Evolutionary conservation across 2,888 invertebrate genomes (phyloP), one percentile per base, ranked within the genome.

Genomic region (Sinhomidia bicolor): DNA sequence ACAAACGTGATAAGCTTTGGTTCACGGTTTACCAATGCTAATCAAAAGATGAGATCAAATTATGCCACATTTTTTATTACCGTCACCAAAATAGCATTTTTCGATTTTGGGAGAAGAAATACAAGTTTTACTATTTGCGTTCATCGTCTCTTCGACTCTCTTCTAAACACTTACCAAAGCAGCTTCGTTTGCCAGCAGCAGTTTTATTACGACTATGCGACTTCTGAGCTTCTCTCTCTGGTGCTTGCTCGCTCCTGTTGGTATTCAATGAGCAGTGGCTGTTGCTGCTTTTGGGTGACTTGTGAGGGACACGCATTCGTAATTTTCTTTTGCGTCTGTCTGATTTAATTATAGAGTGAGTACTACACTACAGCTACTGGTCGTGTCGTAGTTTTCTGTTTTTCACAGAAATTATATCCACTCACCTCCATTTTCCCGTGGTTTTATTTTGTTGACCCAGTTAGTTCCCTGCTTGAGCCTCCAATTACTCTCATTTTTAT

Each of bases 341-440:
- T 81, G 44, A 81, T 81, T 81, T 81, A 81, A 81, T 81, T 81
- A 81, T 60, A 81, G 62, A 60, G 44, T 44, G 41, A 44, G 17
- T 17, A 9, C 65, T 41, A 47, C 10, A 7, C 2, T 7, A 81
- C 47, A 81, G 26, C 62, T 44, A 81, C 80, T n/a, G n/a, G n/a
- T 81, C 80, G 80, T 81, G 80, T 81, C 60, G 29, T 65, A 65
- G 78, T 60, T 20, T 54, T 36, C 2, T 5, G 12, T 57, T 51
- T 17, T 14, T 23, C 60, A 7, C 26, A 62, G 12, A 62, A 32
- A 26, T 29, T 20, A 7, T 10, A 62, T 26, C 5, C n/a, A 3
- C n/a, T 32, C 1, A 32, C 14, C 32, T 65, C 23, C 29, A 1
- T 12, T 26, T 65, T 65, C 65, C 65, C n/a, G 32, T 32, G 4